Evolutionary conservation across 2,888 invertebrate genomes (phyloP), one percentile per base, ranked within the genome.

Genomic region (Lypha dubia): DNA sequence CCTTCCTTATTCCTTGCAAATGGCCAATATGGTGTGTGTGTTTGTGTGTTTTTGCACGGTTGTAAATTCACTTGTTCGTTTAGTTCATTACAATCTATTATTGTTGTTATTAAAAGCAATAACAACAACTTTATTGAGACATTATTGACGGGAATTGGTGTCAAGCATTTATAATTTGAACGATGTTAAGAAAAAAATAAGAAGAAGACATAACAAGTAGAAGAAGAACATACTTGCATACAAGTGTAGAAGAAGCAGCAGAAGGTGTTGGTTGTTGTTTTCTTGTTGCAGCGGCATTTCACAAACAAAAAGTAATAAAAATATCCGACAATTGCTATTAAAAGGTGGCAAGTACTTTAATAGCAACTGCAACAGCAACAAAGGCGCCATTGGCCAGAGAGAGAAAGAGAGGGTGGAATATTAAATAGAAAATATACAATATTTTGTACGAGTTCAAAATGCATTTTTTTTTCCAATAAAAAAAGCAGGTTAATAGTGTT

Each of bases 401-500:
- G 17, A 6, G 11, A 32, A 11, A 49, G 32, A n/a, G 32, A 15
- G 17, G 11, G 11, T 20, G 35, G 49, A 70, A 41, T 22, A 35
- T n/a, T n/a, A 46, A 70, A 71, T n/a, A 60, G 13, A 51, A 60
- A 49, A 32, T 68, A 32, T 58, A 6, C 38, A 76, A n/a, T n/a
- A n/a, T n/a, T n/a, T n/a, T 70, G 77, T 82, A 86, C 74, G 81
- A 84, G 84, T 84, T 81, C 81, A 86, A 82, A 84, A 77, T 76
- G 79, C 58, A 86, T 51, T 75, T 71, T 73, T 84, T 89, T 89
- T 28, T 28, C 5, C 7, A n/a, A 1, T 0, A 2, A 88, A 20
- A 89, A 89, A 90, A 90, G 88, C 90, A 89, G 88, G 89, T 90
- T 87, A 89, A 89, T 90, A 89, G 81, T 74, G 77, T 84, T 81